Evolutionary conservation across 2,797 vertebrate species (phyloP), one percentile per base, ranked within the genome.

Genomic region (Perdix hodgsoniae): DNA sequence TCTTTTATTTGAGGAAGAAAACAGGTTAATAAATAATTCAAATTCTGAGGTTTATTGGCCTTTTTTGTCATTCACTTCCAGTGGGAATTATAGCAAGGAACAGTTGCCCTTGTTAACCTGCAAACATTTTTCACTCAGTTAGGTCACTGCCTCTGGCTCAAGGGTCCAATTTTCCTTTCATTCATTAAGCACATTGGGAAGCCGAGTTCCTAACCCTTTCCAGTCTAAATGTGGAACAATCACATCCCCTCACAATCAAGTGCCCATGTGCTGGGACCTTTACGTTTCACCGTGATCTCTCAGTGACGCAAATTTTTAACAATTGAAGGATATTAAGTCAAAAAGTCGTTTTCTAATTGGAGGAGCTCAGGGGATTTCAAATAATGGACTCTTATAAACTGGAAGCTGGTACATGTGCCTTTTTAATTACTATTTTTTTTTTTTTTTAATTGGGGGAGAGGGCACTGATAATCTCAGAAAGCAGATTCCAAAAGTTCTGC

Each of bases 291-390:
- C 93, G 96, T 96, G 88, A 97, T 98, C 97, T 97, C 93, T 97
- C 96, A 97, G 92, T 99, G 99, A 99, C 99, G 99, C 98, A 99
- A 98, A 97, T 98, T 97, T 97, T 91, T 98, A 98, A 99, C 99
- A 99, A 99, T 99, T 97, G 99, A 98, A 99, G 99, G 99, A 99
- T 99, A 99, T 98, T 97, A 98, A 98, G 98, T 98, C 98, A 98
- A 98, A 97, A 98, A 98, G 97, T 98, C 98, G 97, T 98, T 98
- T 98, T 98, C 97, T 98, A 97, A 98, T 98, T 98, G 97, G 98
- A 98, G 98, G 94, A 97, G 97, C 98, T 97, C 97, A 96, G 83
- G 97, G 95, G 97, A 97, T 94, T 98, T 98, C 96, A 97, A 96
- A 97, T 97, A 97, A 97, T 97, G 97, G 97, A 97, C 97, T 97